Percentiles rank a stretch among this genome's conserved stretches.
phyloP scores from a whole-genome alignment of 2,797 vertebrate genomes.

The Molossus alvarezi region DNA sequence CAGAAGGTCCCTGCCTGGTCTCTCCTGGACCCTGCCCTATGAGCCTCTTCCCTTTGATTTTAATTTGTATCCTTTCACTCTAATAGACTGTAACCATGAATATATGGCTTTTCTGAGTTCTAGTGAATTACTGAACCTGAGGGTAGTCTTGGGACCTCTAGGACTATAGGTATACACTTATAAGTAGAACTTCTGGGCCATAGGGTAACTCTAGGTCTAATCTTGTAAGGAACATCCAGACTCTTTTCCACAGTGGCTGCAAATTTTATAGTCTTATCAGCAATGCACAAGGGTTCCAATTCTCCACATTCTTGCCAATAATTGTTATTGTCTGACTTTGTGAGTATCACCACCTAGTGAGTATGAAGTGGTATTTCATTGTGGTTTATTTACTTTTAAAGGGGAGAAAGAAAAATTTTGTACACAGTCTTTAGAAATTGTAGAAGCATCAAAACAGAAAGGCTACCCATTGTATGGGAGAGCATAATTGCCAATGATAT shows the following conservation, averaged over 20 bases:
- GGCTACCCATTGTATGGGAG: too few species aligned
- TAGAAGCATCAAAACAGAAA: not conserved
- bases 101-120: slow-evolving; percentile 22
- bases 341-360: not conserved
- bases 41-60: slow-evolving; percentile 29
- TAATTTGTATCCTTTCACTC: slow-evolving; percentile 53
- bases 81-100: not conserved
- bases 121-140: slow-evolving; percentile 51
- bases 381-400: slow-evolving; percentile 63
- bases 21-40: slow-evolving; percentile 2
- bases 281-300: not conserved
- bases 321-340: slow-evolving; percentile 27
- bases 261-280: slow-evolving; percentile 10
- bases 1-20: not conserved
- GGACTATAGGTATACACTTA: not conserved
- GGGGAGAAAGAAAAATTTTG: slow-evolving; percentile 2
- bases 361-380: slow-evolving; percentile 24
- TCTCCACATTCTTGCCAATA: slow-evolving; percentile 5
- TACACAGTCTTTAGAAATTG: slow-evolving; percentile 40
- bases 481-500: too few species aligned
- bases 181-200: slow-evolving; percentile 4
- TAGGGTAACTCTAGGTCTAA: not conserved
- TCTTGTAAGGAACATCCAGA: not conserved
- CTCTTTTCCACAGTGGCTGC: slow-evolving; percentile 1
- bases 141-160: not conserved